Evolutionary conservation across 2,797 vertebrate genomes (phyloP), one percentile per base, ranked within the genome.

Genomic region (Clamator glandarius): DNA sequence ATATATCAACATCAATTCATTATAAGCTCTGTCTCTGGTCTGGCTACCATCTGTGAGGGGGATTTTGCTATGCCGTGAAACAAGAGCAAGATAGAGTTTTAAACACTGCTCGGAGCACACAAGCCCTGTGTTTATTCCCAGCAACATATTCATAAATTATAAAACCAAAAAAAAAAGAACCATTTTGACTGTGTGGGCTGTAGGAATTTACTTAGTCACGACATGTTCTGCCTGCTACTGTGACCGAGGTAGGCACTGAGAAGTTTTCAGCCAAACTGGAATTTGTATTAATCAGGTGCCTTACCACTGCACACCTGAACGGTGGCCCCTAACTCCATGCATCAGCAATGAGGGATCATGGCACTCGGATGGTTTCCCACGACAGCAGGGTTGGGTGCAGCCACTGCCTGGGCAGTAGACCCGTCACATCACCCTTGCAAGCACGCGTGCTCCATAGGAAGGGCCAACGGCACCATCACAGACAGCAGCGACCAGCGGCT

Each of bases 71-170:
- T 18, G n/a, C 55, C 83, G 61, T 29, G 68, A 55, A 93, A 84
- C 26, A 62, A 82, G 61, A 73, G 26, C 15, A 82, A 89, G 58
- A 44, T 0, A 39, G 41, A 86, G 55, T 46, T 89, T 87, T 75
- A 93, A 93, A 88, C 20, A 28, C 29, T 89, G 84, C 87, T 66
- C 66, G 16, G 1, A 94, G 87, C 69, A 78, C 82, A 78, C 35
- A 68, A 59, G 46, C 46, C 66, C 76, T 55, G 8, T 85, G 82
- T 78, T 93, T 92, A 75, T 92, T 90, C 54, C 73, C 73, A 75
- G 58, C 15, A 87, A 76, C 31, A 50, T 20, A 72, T 81, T 83
- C 15, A 92, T 84, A 73, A 92, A 84, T 81, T 73, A 73, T 57
- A 68, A 83, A 95, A 79, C 36, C 1, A 16, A 74, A 39, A 72